Evolutionary conservation across 2,113 vertebrate genomes (phyloP), one percentile per base, ranked within the genome.

Genomic region (Pituophis catenifer): DNA sequence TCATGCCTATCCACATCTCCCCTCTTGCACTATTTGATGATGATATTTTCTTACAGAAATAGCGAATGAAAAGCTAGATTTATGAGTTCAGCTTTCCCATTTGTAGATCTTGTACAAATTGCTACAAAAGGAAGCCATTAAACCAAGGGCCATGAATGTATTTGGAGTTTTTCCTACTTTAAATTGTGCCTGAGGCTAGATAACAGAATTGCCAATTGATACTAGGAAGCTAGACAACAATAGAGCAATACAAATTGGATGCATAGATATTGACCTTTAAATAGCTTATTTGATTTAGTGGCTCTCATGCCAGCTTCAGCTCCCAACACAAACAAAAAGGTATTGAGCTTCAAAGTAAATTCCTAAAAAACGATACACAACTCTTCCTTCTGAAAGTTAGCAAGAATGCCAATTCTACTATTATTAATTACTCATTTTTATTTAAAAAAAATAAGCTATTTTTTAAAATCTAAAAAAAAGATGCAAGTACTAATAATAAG

Each of bases 61-160:
- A 81, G 26, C 55, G 52, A 92, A 44, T 89, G 59, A 92, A 48
- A 92, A 26, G 50, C 24, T 87, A 52, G 29, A 13, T 21, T 24
- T 29, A 38, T 92, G 59, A 38, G 65, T 33, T 87, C 88, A 92
- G 96, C 90, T 92, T 97, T 97, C 92, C 44, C 91, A 92, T 24
- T 89, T 58, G 89, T 44, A 93, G 1, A 81, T 89, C 59, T 93
- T 96, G 94, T 95, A 93, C 58, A 97, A 97, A 95, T 94, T 94
- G 93, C 93, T 85, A 88, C 89, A 95, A 94, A 93, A 97, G 88
- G 52, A 96, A 90, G 94, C 29, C 62, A 0, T 26, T 94, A 92
- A 97, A 95, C 12, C 87, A 95, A 97, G 95, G 92, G 55, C 91
- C 94, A 59, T 52, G 95, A 97, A 94, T 2, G 4, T 91, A 90